Base-by-base conservation (phyloP, 2,797 vertebrate genomes). In the Malacoraja senta region DNA sequence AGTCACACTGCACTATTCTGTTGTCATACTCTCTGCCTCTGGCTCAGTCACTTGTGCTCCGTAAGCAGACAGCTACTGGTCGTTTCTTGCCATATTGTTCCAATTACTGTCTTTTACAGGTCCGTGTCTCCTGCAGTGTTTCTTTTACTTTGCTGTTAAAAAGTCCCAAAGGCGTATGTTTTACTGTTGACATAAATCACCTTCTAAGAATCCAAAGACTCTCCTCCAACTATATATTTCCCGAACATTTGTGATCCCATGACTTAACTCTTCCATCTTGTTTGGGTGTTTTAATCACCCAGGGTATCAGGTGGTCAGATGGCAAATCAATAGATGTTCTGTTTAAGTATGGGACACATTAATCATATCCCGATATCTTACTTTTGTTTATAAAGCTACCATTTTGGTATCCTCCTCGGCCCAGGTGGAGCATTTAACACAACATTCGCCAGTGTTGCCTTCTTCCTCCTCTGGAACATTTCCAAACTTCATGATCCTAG, bases 61-160 rank as follows among this genome's bases (percentile, higher is more conserved):
- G 35, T 29, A 76, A 15, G 26, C 71, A 92, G 90, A 92, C 95
- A 96, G 94, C 96, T 97, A 94, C 96, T 96, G 96, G 96, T 97
- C 96, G 95, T 96, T 95, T 71, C 95, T 96, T 96, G 94, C 93
- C 93, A 94, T 95, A 95, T 94, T 96, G 94, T 95, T 97, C 96
- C 96, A 95, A 97, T 97, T 97, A 96, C 95, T 94, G 65, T n/a
- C 71, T 92, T 92, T 92, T 92, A 92, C 76, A 21, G 38, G 63
- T 94, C 93, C 93, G n/a, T 76, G 96, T 94, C 95, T 95, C 97
- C 96, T 96, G 93, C 95, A 96, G 94, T 95, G 38, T 94, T 94
- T 94, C 81, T 94, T 93, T 95, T 83, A 7, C 9, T 26, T 93
- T 94, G 90, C 21, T 94, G 95, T 94, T 93, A 93, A 76, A 93